Evolutionary conservation across 2,797 vertebrate genomes (phyloP).

Genomic region (Pseudomugil tenellus): DNA sequence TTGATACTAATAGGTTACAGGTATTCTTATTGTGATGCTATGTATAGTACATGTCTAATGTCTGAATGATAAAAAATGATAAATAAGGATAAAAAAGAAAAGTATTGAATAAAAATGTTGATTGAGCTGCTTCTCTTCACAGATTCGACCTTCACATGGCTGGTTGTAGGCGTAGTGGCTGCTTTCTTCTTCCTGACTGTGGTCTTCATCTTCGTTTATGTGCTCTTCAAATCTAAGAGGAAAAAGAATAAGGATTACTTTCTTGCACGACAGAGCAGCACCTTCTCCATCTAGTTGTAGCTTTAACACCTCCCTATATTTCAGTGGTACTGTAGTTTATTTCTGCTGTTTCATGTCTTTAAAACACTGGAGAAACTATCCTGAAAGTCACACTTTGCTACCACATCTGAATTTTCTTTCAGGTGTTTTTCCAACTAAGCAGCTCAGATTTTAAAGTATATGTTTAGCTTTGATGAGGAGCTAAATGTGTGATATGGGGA

Average conservation of each 20-base stretch:
- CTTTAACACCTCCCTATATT: neutral
- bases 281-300: slow-evolving; percentile 45
- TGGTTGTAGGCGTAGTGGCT: slow-evolving; percentile 49
- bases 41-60: too few species aligned
- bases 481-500: neutral
- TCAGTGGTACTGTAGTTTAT: too few species aligned
- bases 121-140: neutral
- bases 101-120: neutral
- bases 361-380: too few species aligned
- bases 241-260: slow-evolving; percentile 73
- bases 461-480: neutral
- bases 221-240: slow-evolving; percentile 66
- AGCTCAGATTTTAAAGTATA: neutral
- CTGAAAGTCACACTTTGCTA: too few species aligned
- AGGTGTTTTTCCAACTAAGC: neutral
- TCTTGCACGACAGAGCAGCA: slow-evolving; percentile 75
- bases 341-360: too few species aligned
- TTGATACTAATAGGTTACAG: too few species aligned
- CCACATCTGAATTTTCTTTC: neutral
- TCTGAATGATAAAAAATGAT: too few species aligned
- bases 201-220: slow-evolving; percentile 69
- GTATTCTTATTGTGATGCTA: too few species aligned
- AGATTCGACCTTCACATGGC: slow-evolving; percentile 72
- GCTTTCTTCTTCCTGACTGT: slow-evolving; percentile 64
- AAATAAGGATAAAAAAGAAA: too few species aligned